Base-by-base conservation (phyloP, 2,888 invertebrate genomes). In the Plemyria rubiginata region DNA sequence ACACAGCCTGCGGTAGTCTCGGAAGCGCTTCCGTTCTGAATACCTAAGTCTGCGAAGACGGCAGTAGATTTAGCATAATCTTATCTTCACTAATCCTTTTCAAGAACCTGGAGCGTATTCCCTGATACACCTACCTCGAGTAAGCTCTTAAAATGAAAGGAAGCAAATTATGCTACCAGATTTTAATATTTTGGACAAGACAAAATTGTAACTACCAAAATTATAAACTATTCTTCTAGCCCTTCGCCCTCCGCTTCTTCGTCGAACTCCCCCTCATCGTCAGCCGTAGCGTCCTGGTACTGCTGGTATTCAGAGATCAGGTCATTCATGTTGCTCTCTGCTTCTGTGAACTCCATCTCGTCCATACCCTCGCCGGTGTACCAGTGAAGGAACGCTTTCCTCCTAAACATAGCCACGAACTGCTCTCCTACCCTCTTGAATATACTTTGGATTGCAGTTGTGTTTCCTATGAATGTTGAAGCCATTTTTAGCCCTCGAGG, bases 361-460 rank as follows among this genome's bases (percentile, higher is more conserved):
- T 97, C 97, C 97, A 97, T 97, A 72, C 97, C 97, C 84, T 98
- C 97, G 60, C 97, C 97, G 41, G 97, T 97, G 90, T 97, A 99
- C 98, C 98, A 99, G 94, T 98, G 98, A 77, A 98, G 94, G 95
- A 98, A 98, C 80, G 98, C 98, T 93, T 98, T 98, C 79, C 98
- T 95, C 78, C 98, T 95, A 94, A 98, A 98, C 98, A 99, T 98
- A 76, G 97, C 96, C 59, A 96, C 95, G 81, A 97, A 97, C 86
- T 97, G 97, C 81, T 97, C 96, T 16, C 96, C 95, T 74, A 97
- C 95, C 84, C 97, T 94, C 87, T 97, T 97, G 92, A 98, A 98
- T 73, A 98, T 90, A 78, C 96, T 96, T 84, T 97, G 97, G 72
- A 97, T 97, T 71, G 97, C 96, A 15, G 97, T 97, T 9, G 96